Conservation (phyloP, 2,797 vertebrate genomes). For the Typhlichthys eigenmanni region DNA sequence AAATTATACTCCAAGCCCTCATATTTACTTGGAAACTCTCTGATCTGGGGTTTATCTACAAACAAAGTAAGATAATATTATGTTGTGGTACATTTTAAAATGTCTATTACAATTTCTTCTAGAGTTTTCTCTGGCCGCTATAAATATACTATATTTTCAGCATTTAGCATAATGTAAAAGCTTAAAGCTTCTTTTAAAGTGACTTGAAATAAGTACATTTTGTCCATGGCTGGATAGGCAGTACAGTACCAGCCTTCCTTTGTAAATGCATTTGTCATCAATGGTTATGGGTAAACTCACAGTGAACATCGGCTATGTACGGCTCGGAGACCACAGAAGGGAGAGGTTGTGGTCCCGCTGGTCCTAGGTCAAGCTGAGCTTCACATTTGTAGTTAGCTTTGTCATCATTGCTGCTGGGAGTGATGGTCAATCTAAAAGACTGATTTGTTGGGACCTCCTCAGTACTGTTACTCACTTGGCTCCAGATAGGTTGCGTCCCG, state of each 20-base stretch:
- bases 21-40: background rate
- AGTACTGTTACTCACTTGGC: rapidly evolving
- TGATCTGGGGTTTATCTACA: constrained; percentile 53
- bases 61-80: background rate
- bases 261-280: too few relatives aligned
- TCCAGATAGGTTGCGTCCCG: background rate
- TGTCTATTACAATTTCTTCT: background rate
- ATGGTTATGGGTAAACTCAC: constrained; percentile 42
- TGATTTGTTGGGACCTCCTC: rapidly evolving
- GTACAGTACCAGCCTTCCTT: too few relatives aligned
- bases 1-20: constrained; percentile 2
- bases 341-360: constrained; percentile 12
- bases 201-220: background rate
- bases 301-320: constrained; percentile 31
- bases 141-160: background rate
- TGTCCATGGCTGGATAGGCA: background rate
- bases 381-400: constrained; percentile 43
- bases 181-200: background rate
- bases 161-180: too few relatives aligned
- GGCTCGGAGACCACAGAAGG: constrained; percentile 21
- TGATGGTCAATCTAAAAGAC: background rate
- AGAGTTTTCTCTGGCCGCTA: background rate
- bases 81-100: background rate
- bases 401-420: constrained; percentile 18
- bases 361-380: constrained; percentile 53